phyloP scores from a whole-genome alignment of 2,113 vertebrate species.

The Brachionichthys hirsutus region DNA sequence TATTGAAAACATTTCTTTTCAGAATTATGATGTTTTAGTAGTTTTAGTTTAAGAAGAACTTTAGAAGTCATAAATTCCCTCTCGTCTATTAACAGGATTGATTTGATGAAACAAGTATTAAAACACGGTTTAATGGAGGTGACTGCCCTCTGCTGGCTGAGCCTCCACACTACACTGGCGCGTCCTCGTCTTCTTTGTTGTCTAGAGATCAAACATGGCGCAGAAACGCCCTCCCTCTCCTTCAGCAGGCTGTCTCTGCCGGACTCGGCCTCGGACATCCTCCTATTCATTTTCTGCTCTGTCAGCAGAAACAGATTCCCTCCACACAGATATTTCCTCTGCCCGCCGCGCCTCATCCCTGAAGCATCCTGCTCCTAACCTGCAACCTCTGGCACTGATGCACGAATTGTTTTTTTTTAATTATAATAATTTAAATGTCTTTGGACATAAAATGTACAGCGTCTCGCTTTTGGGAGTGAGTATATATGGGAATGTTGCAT shows the following conservation, averaged over 20 bases:
- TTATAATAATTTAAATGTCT: not conserved
- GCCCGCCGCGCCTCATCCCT: constrained; percentile 17
- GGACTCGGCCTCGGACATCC: constrained; percentile 34
- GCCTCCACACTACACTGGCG: too few species aligned
- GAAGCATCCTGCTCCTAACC: constrained; percentile 18
- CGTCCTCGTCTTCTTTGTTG: too few species aligned
- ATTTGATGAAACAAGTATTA: not conserved
- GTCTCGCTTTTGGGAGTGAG: not conserved
- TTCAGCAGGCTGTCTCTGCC: constrained; percentile 53
- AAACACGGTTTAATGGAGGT: constrained; percentile 4
- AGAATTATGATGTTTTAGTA: too few species aligned
- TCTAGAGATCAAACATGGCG: not conserved
- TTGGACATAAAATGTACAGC: not conserved
- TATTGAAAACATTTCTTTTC: too few species aligned
- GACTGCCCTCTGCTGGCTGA: constrained; percentile 61
- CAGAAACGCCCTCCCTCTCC: constrained; percentile 23
- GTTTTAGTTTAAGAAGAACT: too few species aligned
- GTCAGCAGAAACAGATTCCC: constrained; percentile 32
- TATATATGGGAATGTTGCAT: not conserved
- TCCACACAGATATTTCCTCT: constrained; percentile 14
- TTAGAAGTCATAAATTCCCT: not conserved
- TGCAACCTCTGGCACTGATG: not conserved
- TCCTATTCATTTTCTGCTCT: constrained; percentile 22
- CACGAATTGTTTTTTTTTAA: not conserved
- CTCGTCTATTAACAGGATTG: not conserved